Conservation (phyloP, 2,113 vertebrate genomes). For the Catharus bicknelli region DNA sequence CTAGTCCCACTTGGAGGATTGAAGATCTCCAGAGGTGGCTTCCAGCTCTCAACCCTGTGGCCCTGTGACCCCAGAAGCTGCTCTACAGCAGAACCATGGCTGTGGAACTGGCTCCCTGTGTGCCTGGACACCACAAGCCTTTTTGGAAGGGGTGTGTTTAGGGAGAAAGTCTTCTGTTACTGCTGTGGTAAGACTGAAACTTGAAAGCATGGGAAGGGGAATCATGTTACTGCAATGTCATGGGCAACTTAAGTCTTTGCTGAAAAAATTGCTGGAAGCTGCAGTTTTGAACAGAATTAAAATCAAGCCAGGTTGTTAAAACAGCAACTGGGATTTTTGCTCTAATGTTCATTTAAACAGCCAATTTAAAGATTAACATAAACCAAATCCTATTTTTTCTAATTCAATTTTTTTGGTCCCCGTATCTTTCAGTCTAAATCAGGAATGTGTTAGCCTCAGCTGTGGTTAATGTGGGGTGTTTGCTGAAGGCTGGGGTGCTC, state of each 20-base stretch:
- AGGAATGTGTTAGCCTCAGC: background rate
- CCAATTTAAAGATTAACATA: background rate
- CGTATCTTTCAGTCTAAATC: background rate
- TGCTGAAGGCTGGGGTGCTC: background rate
- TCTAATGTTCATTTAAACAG: background rate
- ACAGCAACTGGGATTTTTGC: background rate
- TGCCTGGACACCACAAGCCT: background rate
- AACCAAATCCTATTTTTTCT: background rate
- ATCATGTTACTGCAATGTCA: background rate
- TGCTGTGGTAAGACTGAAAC: background rate
- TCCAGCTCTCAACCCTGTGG: background rate
- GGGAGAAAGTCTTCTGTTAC: background rate
- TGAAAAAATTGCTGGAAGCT: background rate
- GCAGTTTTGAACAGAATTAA: background rate
- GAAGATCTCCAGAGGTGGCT: background rate
- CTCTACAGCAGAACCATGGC: background rate
- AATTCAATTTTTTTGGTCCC: background rate
- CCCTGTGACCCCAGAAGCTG: background rate
- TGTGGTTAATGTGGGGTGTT: background rate
- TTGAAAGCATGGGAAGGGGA: background rate
- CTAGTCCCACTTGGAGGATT: background rate
- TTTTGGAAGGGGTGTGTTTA: background rate
- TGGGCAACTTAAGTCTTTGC: background rate
- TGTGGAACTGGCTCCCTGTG: fast-evolving
- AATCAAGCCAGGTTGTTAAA: background rate